Conservation (phyloP, 2,888 invertebrate genomes). For the Drosophila suboccidentalis region DNA sequence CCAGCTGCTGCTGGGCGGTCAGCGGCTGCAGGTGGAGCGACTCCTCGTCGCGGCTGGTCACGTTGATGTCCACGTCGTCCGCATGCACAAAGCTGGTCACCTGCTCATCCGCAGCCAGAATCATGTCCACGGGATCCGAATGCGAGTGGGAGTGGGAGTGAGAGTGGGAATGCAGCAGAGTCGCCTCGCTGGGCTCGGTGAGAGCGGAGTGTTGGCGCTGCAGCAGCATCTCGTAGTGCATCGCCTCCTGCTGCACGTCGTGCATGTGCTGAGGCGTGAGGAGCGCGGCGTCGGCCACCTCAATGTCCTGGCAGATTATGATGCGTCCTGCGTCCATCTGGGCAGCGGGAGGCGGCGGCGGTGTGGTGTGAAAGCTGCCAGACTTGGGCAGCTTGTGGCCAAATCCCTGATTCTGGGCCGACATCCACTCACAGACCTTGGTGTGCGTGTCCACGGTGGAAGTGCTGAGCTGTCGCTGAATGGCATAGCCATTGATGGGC, state of each 20-base stretch:
- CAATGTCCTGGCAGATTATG: constrained; percentile 85
- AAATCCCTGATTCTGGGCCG: constrained; percentile 89
- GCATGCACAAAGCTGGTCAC: constrained; percentile 84
- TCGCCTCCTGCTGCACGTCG: constrained; percentile 82
- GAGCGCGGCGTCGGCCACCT: constrained; percentile 83
- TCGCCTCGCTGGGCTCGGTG: constrained; percentile 78
- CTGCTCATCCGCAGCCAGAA: constrained; percentile 85
- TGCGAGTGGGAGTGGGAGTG: constrained; percentile 87
- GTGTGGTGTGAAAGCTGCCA: constrained; percentile 84
- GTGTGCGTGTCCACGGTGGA: constrained; percentile 94
- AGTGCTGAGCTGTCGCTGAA: constrained; percentile 90
- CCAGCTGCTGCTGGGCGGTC: constrained; percentile 90
- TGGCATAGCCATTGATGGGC: constrained; percentile 88
- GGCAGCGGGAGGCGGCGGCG: constrained; percentile 80
- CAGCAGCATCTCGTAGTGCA: constrained; percentile 79
- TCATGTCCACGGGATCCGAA: constrained; percentile 90
- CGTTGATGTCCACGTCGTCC: constrained; percentile 88
- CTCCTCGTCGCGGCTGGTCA: constrained; percentile 89
- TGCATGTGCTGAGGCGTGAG: constrained; percentile 83
- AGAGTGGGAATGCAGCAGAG: constrained; percentile 52
- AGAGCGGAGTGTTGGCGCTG: constrained; percentile 78
- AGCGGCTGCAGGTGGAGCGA: constrained; percentile 72
- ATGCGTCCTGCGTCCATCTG: constrained; percentile 74
- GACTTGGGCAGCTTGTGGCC: constrained; percentile 77
- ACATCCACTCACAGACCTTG: constrained; percentile 95